Percentiles rank a stretch among this genome's conserved stretches.
These are phyloP conservation scores for Diaphora mendica DNA, from an alignment of 2,888 invertebrate species.

Conservation along the genomic window DNA sequence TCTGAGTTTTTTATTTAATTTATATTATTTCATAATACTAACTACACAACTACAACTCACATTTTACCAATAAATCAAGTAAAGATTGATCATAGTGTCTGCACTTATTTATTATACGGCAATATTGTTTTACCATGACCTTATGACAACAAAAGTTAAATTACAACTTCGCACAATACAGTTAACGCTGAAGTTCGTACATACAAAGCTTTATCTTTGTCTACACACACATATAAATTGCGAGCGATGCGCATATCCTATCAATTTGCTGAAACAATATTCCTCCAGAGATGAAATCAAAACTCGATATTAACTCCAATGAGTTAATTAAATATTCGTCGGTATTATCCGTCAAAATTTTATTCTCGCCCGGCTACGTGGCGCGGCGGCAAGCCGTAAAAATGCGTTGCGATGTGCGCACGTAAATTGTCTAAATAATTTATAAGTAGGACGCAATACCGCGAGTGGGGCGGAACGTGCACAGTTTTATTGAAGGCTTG, in stretches of 20 bases:
- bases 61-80: too few species aligned
- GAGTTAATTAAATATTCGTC: slow-evolving; percentile 43
- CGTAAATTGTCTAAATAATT: slow-evolving; percentile 60
- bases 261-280: slow-evolving; percentile 4
- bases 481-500: slow-evolving; percentile 18
- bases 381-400: slow-evolving; percentile 47
- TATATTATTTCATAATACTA: too few species aligned
- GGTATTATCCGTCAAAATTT: slow-evolving; percentile 25
- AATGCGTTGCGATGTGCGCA: slow-evolving; percentile 42
- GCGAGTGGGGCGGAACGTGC: slow-evolving; percentile 23
- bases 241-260: background rate
- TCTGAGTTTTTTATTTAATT: too few species aligned
- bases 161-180: too few species aligned
- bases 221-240: background rate
- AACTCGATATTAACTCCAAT: slow-evolving; percentile 34
- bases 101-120: too few species aligned
- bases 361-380: slow-evolving; percentile 29
- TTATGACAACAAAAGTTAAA: too few species aligned
- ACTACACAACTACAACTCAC: too few species aligned
- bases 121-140: too few species aligned
- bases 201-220: background rate
- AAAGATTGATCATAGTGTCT: too few species aligned
- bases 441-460: slow-evolving; percentile 41
- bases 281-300: slow-evolving; percentile 27
- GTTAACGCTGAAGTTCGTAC: too few species aligned